A percentile compares a stretch with the other conserved stretches of the same genome.
These are phyloP conservation scores for Brienomyrus brachyistius DNA, from an alignment of 2,113 vertebrate genomes.

Conservation along the genomic window DNA sequence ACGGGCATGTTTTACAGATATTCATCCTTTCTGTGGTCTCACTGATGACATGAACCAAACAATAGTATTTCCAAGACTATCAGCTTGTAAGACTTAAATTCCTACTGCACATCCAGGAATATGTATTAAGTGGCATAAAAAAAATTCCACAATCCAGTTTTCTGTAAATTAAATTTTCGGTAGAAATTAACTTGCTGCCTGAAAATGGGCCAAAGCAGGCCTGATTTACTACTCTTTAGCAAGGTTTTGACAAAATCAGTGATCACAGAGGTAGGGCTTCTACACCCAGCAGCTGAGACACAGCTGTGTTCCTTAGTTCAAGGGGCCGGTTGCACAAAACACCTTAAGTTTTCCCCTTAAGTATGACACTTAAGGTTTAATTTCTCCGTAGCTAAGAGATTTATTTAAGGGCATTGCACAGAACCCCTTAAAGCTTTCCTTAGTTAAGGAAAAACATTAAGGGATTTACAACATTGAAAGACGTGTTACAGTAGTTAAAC, in stretches of 20 bases:
- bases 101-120: slow-evolving; percentile 32
- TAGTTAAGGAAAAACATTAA: too few species aligned
- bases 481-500: too few species aligned
- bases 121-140: slow-evolving; percentile 18
- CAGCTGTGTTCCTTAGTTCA: not conserved
- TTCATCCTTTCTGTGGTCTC: not conserved
- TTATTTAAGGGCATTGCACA: too few species aligned
- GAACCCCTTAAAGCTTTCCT: too few species aligned
- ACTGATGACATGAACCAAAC: not conserved
- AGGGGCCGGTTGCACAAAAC: too few species aligned
- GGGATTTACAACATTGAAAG: too few species aligned
- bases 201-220: slow-evolving; percentile 38
- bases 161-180: slow-evolving; percentile 46
- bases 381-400: too few species aligned
- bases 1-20: not conserved
- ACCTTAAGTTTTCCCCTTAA: too few species aligned
- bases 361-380: too few species aligned
- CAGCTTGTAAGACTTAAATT: slow-evolving; percentile 27
- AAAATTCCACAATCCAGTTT: slow-evolving; percentile 32
- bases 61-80: not conserved
- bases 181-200: slow-evolving; percentile 43
- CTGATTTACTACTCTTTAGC: slow-evolving; percentile 29
- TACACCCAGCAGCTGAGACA: not conserved
- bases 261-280: not conserved
- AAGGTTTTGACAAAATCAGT: not conserved